Evolutionary conservation across 2,797 vertebrate species (phyloP).

Genomic region (Nyctibius grandis): DNA sequence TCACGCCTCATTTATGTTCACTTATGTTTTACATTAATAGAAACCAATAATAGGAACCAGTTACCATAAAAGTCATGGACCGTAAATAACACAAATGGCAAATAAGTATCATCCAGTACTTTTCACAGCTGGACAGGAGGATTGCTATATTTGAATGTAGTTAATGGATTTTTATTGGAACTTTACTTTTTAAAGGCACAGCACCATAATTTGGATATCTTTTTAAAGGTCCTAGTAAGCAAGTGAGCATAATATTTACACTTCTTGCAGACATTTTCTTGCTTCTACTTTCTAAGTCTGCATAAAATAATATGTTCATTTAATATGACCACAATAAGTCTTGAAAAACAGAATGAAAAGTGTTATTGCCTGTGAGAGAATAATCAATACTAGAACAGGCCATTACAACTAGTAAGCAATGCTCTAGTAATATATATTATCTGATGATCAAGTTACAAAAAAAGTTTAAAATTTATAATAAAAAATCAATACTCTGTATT

Average conservation of each 20-base stretch:
- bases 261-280: not conserved
- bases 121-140: conserved; percentile 82
- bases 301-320: not conserved
- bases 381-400: not conserved
- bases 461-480: not conserved
- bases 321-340: not conserved
- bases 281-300: conserved; percentile 5
- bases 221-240: conserved; percentile 16
- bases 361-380: not conserved
- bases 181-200: conserved; percentile 79
- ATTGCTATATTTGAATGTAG: conserved; percentile 78
- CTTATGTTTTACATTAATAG: conserved; percentile 96
- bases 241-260: not conserved
- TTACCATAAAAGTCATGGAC: conserved; percentile 92
- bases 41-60: conserved; percentile 93
- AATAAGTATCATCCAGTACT: conserved; percentile 87
- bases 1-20: conserved; percentile 93
- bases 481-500: not conserved
- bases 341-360: not conserved
- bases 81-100: conserved; percentile 94
- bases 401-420: not conserved
- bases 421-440: not conserved
- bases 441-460: not conserved
- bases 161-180: conserved; percentile 82
- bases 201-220: conserved; percentile 5